phyloP scores from a whole-genome alignment of 1,140 invertebrate genomes.

The Ooceraea biroi region DNA sequence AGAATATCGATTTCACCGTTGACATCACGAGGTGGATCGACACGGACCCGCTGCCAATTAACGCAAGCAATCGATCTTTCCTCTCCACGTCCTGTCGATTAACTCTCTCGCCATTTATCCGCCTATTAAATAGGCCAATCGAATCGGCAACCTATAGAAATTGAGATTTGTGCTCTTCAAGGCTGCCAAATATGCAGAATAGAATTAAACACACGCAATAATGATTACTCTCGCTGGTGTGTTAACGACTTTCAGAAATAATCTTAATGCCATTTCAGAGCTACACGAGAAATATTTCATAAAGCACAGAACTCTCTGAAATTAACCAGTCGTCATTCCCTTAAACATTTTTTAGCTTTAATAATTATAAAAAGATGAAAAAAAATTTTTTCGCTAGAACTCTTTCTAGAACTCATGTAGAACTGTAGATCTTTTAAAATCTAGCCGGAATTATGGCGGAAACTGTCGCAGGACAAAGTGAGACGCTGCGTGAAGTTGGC shows the following conservation, averaged over 20 bases:
- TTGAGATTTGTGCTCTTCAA: background rate
- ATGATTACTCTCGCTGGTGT: background rate
- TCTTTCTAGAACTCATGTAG: too few species aligned
- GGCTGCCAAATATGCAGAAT: background rate
- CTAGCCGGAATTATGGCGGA: too few species aligned
- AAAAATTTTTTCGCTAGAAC: too few species aligned
- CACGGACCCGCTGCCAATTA: constrained; percentile 73
- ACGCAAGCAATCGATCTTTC: constrained; percentile 76
- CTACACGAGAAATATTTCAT: too few species aligned
- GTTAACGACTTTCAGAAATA: background rate
- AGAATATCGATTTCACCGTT: constrained; percentile 60
- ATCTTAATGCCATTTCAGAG: background rate
- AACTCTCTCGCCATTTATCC: constrained; percentile 17
- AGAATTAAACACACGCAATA: background rate
- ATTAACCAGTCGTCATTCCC: too few species aligned
- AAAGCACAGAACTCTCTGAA: too few species aligned
- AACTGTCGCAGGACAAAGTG: too few species aligned
- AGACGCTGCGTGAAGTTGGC: too few species aligned
- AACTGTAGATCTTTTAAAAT: too few species aligned
- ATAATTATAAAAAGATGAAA: too few species aligned
- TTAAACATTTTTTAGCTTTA: too few species aligned
- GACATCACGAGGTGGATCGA: constrained; percentile 40
- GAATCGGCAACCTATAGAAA: background rate
- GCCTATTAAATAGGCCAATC: constrained; percentile 3
- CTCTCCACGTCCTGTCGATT: constrained; percentile 8